phyloP scores from a whole-genome alignment of 23 tunicate species.

The Ciona savignyi region DNA sequence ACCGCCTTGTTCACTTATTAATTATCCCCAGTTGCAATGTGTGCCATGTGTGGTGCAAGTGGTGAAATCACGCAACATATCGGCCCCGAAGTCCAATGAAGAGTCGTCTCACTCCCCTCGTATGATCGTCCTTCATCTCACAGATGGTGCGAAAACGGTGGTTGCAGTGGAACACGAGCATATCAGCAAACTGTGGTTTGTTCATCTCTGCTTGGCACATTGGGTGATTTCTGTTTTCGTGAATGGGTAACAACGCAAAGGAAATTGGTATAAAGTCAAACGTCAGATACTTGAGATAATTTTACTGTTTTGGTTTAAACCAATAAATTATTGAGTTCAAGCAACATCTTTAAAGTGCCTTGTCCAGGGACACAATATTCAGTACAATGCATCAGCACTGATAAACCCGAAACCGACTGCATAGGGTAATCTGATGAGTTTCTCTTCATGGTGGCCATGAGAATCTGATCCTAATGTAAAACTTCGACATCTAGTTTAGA shows the following conservation, averaged over 20 bases:
- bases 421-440: no score
- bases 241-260: not conserved
- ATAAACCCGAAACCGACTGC: no score
- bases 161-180: slow-evolving; percentile 44
- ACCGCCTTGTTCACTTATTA: not conserved
- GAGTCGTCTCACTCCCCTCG: slow-evolving; percentile 66
- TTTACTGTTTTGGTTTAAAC: no score
- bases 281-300: no score
- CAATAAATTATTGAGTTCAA: no score
- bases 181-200: slow-evolving; percentile 3
- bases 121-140: slow-evolving; percentile 65
- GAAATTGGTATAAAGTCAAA: no score
- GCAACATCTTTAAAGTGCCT: no score
- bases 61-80: slow-evolving; percentile 63
- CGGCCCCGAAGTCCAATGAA: slow-evolving; percentile 87
- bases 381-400: no score
- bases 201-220: not conserved
- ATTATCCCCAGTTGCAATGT: not conserved
- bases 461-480: no score
- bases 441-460: no score
- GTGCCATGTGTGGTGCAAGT: slow-evolving; percentile 81
- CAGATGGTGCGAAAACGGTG: slow-evolving; percentile 59
- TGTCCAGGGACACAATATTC: no score
- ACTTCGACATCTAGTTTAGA: slow-evolving; percentile 43
- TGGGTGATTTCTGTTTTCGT: not conserved